Base-by-base conservation (phyloP, 1,140 invertebrate genomes). In the Drosophila jambulina region DNA sequence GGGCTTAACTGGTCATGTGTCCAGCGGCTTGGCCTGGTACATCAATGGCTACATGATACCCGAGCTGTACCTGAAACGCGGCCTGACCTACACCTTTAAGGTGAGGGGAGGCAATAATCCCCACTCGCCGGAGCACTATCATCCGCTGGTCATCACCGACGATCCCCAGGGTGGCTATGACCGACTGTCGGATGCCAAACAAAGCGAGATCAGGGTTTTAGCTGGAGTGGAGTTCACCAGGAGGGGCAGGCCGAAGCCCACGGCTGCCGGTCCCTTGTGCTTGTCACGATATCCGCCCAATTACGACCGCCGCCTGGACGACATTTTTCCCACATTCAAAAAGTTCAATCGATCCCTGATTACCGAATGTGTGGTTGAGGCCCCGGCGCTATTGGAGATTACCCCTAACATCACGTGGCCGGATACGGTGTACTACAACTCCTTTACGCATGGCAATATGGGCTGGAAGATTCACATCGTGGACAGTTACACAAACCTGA, bases 401-500 rank as follows among this genome's bases (percentile, higher is more conserved):
- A 97, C 96, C 5, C 98, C 98, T 2, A 98, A 98, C 91, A 95
- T 96, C 15, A 95, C 96, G 1, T 98, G 97, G 96, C 98, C 98
- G 0, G 97, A 99, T 92, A 94, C 95, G 12, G 97, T 99, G 19
- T 99, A 98, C 93, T 99, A 99, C 91, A 97, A 98, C 93, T 98
- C 97, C 56, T 99, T 97, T 93, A 97, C 97, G 0, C 97, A 98
- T 75, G 95, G 96, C 2, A 97, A 98, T 83, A 98, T 98, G 97
- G 97, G 97, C 23, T 97, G 96, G 95, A 97, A 97, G 93, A 97
- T 98, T 76, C 95, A 96, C 78, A 95, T 98, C 23, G 95, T 98
- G 0, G 97, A 98, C 79, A 95, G 94, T 72, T 96, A 95, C 72
- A 79, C 29, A 8, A 91, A 82, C 49, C 43, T 92, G 17, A 80